Evolutionary conservation across 2,888 invertebrate genomes (phyloP).

Genomic region (Heteromyza rotundicornis): DNA sequence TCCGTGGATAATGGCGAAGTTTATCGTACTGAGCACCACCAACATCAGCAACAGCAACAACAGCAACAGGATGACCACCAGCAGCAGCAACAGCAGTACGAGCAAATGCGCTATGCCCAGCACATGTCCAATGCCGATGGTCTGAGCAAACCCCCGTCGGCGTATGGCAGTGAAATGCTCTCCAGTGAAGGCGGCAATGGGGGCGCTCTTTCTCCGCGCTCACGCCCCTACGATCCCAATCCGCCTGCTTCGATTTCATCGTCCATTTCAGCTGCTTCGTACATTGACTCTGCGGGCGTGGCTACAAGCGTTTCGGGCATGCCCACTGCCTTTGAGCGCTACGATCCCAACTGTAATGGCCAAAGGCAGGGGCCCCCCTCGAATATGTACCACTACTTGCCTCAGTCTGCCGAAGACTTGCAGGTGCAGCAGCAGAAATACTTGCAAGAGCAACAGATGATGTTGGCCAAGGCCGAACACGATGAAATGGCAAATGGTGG

Average conservation of each 20-base stretch:
- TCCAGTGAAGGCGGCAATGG: slow-evolving; percentile 36
- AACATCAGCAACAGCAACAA: slow-evolving; percentile 62
- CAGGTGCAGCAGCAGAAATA: slow-evolving; percentile 68
- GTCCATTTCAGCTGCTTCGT: slow-evolving; percentile 34
- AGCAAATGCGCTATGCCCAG: slow-evolving; percentile 64
- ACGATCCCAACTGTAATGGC: slow-evolving; percentile 66
- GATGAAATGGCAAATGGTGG: slow-evolving; percentile 68
- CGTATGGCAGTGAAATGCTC: slow-evolving; percentile 43
- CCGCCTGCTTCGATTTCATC: slow-evolving; percentile 45
- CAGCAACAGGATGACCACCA: slow-evolving; percentile 15
- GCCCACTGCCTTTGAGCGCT: slow-evolving; percentile 70
- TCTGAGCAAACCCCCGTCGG: slow-evolving; percentile 57
- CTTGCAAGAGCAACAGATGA: slow-evolving; percentile 66
- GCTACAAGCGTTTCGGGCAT: slow-evolving; percentile 47
- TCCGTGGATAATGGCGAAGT: slow-evolving; percentile 32
- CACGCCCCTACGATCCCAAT: slow-evolving; percentile 52
- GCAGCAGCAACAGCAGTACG: slow-evolving; percentile 48
- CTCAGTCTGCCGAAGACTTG: slow-evolving; percentile 66
- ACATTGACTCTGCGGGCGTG: slow-evolving; percentile 40
- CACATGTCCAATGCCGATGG: slow-evolving; percentile 48
- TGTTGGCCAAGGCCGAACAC: slow-evolving; percentile 74
- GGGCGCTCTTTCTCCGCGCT: slow-evolving; percentile 48
- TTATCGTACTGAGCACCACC: slow-evolving; percentile 43
- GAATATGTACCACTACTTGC: slow-evolving; percentile 69
- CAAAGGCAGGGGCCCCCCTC: slow-evolving; percentile 61